Evolutionary conservation across 2,888 invertebrate genomes (phyloP), one percentile per base, ranked within the genome.

Genomic region (Hemistola chrysoprasaria): DNA sequence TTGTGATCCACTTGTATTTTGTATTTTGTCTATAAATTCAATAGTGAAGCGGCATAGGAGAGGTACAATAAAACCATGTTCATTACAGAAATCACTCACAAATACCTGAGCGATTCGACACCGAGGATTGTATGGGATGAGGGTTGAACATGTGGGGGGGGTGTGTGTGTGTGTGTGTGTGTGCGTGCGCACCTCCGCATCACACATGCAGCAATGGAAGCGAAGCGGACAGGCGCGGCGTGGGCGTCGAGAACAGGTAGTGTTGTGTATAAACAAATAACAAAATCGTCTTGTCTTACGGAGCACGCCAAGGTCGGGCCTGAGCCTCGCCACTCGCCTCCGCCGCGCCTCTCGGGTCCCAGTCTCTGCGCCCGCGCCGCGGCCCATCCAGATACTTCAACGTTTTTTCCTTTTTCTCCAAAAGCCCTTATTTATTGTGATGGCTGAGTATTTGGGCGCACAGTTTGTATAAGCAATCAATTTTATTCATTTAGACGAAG

Each of bases 391-490:
- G 42, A 43, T 44, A 69, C 62, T 62, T 65, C 64, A 67, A 59
- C 63, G 9, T 36, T 79, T 73, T 76, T 78, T 62, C 62, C 65
- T 73, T 78, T 78, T 75, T 47, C 65, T 74, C 62, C 72, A 69
- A 79, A 81, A 78, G 76, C 80, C 75, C 79, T 86, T 86, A 86
- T 86, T 87, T 85, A 87, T 85, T 82, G 80, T 83, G 83, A 81
- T 83, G 82, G 78, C 65, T 68, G 83, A 83, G 84, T 85, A 86
- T 87, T 87, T 86, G 87, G 84, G 86, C 79, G 81, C 83, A 80
- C 85, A 79, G 86, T 86, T 86, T 87, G 86, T 87, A 85, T 86
- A 86, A 85, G 86, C 86, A 87, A 88, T 88, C 88, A 88, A 88
- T 87, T 88, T 88, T 84, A 86, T 87, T 87, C 85, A 86, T 88